phyloP scores from a whole-genome alignment of 1,140 invertebrate species.

The Zeugodacus cucurbitae region DNA sequence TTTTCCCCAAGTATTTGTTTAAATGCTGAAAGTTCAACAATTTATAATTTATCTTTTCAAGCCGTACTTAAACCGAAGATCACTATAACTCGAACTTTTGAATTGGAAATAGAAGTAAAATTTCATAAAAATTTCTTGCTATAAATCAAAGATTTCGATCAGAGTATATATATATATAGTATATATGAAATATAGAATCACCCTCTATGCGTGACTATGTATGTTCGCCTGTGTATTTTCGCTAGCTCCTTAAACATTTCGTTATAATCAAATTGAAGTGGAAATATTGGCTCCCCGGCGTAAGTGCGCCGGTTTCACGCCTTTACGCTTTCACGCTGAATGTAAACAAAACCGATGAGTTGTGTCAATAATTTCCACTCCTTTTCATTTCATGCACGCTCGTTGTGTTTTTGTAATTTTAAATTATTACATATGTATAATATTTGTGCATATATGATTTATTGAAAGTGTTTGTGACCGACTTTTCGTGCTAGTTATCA shows the following conservation, averaged over 20 bases:
- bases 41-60: no score
- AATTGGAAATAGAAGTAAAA: no score
- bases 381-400: neutral
- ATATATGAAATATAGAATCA: neutral
- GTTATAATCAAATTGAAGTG: neutral
- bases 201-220: neutral
- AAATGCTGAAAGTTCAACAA: no score
- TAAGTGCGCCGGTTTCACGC: neutral
- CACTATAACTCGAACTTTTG: no score
- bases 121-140: no score
- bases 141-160: no score
- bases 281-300: neutral
- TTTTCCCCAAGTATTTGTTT: no score
- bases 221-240: neutral
- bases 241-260: neutral
- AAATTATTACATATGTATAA: neutral
- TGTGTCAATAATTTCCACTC: slow-evolving; percentile 4
- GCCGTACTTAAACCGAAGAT: no score
- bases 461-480: slow-evolving; percentile 8
- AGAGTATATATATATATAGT: no score
- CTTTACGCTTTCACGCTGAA: slow-evolving; percentile 10
- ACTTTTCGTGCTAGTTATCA: neutral
- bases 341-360: neutral
- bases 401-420: neutral
- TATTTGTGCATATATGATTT: neutral